Conservation (phyloP, 92 coral and sea anemone genomes). For the Micromussa lordhowensis region DNA sequence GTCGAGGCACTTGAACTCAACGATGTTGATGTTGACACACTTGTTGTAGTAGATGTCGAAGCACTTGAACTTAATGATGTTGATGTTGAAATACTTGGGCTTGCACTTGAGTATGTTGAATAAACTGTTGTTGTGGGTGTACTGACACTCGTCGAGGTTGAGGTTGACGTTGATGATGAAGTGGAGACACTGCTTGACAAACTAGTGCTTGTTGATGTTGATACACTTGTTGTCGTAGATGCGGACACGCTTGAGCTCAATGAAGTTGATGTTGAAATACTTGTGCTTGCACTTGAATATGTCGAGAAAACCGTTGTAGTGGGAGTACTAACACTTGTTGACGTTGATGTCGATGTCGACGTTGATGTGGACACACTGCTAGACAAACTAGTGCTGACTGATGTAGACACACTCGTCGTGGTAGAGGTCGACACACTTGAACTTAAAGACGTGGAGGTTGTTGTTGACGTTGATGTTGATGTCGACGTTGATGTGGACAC, state of each 20-base stretch:
- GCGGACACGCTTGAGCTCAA: not conserved
- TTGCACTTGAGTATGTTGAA: not conserved
- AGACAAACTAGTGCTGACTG: too few species aligned
- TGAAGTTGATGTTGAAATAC: not conserved
- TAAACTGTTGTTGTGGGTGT: not conserved
- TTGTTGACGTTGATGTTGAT: too few species aligned
- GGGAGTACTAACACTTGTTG: not conserved
- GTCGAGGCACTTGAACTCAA: too few species aligned
- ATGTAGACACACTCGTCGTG: too few species aligned
- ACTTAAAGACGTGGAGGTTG: too few species aligned
- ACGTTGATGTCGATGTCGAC: not conserved
- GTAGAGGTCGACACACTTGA: too few species aligned
- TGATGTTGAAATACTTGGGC: conserved; percentile 4
- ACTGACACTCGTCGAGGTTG: conserved; percentile 11
- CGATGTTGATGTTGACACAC: not conserved
- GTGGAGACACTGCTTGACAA: too few species aligned
- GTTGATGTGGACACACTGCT: too few species aligned
- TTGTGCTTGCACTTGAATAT: not conserved
- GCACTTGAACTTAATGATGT: not conserved
- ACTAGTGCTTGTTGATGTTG: too few species aligned
- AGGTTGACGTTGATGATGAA: too few species aligned
- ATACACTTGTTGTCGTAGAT: not conserved
- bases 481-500: not conserved
- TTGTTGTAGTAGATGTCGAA: conserved; percentile 38
- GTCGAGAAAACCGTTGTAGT: not conserved